These are phyloP conservation scores for Nansenia antarctica DNA, from an alignment of 2,113 vertebrate species.

Conservation along the genomic window DNA sequence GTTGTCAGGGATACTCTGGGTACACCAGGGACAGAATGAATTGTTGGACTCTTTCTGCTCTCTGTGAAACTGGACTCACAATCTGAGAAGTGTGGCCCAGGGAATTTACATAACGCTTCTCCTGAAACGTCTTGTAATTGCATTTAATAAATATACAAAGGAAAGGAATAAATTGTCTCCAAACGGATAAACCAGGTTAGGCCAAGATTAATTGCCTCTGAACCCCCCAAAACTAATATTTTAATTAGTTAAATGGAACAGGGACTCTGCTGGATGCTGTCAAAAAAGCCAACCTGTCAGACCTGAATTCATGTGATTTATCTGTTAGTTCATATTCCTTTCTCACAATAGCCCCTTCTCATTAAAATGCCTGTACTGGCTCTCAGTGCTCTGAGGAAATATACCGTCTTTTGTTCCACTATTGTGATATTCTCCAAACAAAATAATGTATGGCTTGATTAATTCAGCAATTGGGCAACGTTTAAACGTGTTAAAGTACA, in stretches of 20 bases:
- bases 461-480: neutral
- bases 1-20: too few species aligned
- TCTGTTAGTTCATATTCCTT: neutral
- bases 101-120: conserved; percentile 29
- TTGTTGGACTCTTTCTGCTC: too few species aligned
- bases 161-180: conserved; percentile 33
- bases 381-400: neutral
- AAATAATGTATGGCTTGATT: neutral
- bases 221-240: conserved; percentile 38
- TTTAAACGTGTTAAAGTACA: neutral
- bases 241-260: conserved; percentile 36
- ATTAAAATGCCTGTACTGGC: neutral
- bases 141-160: conserved; percentile 47
- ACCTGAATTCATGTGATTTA: neutral
- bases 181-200: conserved; percentile 34
- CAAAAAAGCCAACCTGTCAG: neutral
- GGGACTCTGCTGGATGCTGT: conserved; percentile 13
- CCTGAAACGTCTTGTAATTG: conserved; percentile 42
- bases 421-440: neutral
- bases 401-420: neutral
- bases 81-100: conserved; percentile 10
- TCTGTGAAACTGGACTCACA: neutral
- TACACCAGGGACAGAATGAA: neutral
- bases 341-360: neutral
- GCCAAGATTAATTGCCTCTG: conserved; percentile 44